Evolutionary conservation across 2,888 invertebrate genomes (phyloP), one percentile per base, ranked within the genome.

Genomic region (Nudaria mundana): DNA sequence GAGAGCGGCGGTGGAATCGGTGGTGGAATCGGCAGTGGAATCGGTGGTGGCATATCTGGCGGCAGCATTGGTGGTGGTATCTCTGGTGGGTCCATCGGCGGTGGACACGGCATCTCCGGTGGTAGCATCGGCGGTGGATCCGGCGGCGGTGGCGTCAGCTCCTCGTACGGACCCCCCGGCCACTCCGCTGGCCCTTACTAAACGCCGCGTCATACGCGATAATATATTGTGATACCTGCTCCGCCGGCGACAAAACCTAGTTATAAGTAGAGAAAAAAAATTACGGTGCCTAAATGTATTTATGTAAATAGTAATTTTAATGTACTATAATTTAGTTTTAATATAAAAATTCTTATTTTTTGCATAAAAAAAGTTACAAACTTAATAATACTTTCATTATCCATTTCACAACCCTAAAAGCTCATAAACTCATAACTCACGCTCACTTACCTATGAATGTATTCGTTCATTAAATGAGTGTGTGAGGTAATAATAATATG

Each of bases 101-200:
- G 66, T 15, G 65, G 66, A 35, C 48, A 65, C 47, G 71, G 74
- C 33, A 67, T 58, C n/a, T 72, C 75, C 42, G 40, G 76, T 10
- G 65, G 66, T 13, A 44, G 62, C 20, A 49, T 62, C 52, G 51
- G 54, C 48, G 56, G 65, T 14, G 40, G 52, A 30, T 58, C 67
- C 54, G 68, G 73, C 54, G 68, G 73, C 54, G 68, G 73, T 11
- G 81, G 81, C 43, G 90, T 90, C 66, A 90, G 91, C 88, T 71
- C 89, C 63, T 90, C 86, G 52, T 93, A 93, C 82, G 93, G 93
- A 47, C 89, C 92, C 67, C 93, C 93, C 66, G 91, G 91, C 50
- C 91, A 90, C 67, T 92, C 93, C 66, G 93, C 93, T 66, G 93
- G 93, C 71, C 93, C 93, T 52, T 93, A 93, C 76, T 91, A 91